Evolutionary conservation across 2,113 vertebrate species (phyloP).

Genomic region (Procapra przewalskii): DNA sequence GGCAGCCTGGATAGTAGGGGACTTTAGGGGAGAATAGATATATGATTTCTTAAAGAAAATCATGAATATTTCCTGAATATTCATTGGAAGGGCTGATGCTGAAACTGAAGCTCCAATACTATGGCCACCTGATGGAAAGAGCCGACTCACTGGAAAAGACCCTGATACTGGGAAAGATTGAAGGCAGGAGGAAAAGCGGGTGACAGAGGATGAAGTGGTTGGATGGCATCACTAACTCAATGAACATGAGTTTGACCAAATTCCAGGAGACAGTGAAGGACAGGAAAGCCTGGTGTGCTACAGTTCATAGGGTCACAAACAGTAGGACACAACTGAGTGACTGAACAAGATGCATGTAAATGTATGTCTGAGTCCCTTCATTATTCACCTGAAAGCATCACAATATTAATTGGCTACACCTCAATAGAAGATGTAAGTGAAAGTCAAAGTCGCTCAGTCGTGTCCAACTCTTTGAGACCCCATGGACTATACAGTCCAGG

Average conservation of each 20-base stretch:
- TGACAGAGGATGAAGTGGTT: background rate
- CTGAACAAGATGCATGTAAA: background rate
- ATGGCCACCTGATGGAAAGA: background rate
- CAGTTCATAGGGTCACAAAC: background rate
- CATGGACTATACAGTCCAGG: background rate
- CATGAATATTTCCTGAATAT: background rate
- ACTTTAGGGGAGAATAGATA: background rate
- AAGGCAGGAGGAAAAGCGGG: background rate
- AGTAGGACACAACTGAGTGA: background rate
- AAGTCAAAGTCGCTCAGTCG: fast-evolving
- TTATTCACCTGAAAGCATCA: background rate
- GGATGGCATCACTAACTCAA: background rate
- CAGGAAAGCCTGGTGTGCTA: background rate
- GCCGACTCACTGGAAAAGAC: background rate
- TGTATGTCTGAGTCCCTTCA: background rate
- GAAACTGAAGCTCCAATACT: background rate
- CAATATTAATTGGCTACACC: background rate
- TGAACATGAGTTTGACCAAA: background rate
- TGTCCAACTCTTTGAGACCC: background rate
- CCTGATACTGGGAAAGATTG: background rate
- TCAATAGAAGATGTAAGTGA: background rate
- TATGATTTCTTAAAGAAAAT: background rate
- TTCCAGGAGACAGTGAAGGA: background rate
- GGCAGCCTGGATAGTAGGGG: background rate
- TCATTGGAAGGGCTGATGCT: background rate